Evolutionary conservation across 2,113 vertebrate genomes (phyloP), one percentile per base, ranked within the genome.

Genomic region (Phyllostomus hastatus): DNA sequence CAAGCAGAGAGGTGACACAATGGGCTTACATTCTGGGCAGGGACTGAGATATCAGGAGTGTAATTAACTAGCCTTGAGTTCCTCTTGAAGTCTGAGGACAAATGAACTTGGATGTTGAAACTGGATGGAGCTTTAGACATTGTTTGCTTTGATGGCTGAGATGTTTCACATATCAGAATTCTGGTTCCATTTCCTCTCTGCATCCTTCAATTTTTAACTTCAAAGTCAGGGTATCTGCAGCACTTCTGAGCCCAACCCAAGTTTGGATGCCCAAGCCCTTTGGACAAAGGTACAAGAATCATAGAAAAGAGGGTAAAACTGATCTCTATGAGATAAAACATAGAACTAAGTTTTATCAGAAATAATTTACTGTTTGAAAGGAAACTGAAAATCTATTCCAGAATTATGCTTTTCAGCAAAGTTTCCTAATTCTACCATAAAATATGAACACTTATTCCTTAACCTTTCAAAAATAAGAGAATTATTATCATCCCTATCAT

Each of bases 381-480:
- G 35, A 94, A 93, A 88, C 24, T 76, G 50, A 78, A 91, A 85
- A 85, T 88, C 24, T 93, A n/a, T 91, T 88, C n/a, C 81, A 64
- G 57, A 91, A 90, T 78, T n/a, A 83, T 64, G 26, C 22, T 64
- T 80, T 92, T 81, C 16, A 54, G 59, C 26, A 64, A 95, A 81
- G 43, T 72, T 66, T 64, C 33, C 24, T 66, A 59, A 61, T 82
- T 93, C 72, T 93, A 76, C 86, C 41, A 43, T 52, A 61, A 85
- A 46, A 87, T 10, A 80, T 64, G 81, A 91, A 96, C 91, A 88
- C 11, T 22, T 24, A 59, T 43, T 78, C 50, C 50, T 87, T 91
- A 78, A 64, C 2, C 90, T 73, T 94, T 86, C 69, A 90, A 94
- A 95, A 83, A 26, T 66, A 86, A 52, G 19, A 26, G 59, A 17